Conservation (phyloP, 37 sponge, comb jelly and placozoan species). For the Ianthella basta region DNA sequence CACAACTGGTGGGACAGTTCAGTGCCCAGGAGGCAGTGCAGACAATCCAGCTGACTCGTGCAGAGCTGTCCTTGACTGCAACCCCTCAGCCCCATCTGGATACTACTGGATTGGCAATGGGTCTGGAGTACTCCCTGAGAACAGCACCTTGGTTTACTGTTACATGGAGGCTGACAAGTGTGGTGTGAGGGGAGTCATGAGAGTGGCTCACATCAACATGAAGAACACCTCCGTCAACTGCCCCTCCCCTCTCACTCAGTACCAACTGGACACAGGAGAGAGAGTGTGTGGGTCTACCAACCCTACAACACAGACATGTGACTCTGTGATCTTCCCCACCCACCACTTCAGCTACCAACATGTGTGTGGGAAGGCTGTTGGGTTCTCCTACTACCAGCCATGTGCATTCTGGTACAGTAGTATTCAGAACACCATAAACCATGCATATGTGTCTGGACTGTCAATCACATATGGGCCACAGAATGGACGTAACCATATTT, state of each 20-base stretch:
- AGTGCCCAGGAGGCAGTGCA: no score
- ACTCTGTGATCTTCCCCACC: conserved; percentile 13
- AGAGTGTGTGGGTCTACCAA: neutral
- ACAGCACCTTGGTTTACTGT: neutral
- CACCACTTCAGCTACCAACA: neutral
- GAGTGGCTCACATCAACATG: conserved; percentile 14
- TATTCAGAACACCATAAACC: neutral
- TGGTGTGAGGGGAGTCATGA: conserved; percentile 17
- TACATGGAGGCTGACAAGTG: conserved; percentile 19
- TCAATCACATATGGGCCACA: conserved; percentile 10
- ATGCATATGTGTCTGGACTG: neutral
- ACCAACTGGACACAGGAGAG: no score
- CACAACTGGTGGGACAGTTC: no score
- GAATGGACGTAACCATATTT: neutral
- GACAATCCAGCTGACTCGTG: neutral
- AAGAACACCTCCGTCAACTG: neutral
- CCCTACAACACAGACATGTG: neutral
- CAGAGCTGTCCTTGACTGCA: neutral
- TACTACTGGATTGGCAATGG: conserved; percentile 10
- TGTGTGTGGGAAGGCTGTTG: conserved; percentile 15
- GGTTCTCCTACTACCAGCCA: neutral
- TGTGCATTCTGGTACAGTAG: neutral
- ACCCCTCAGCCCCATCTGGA: neutral
- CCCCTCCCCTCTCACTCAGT: neutral
- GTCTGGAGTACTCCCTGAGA: neutral